Percentiles rank a stretch among this genome's conserved stretches.
Evolutionary conservation across 2,888 invertebrate genomes (phyloP).

Genomic region (Pelosia muscerda): DNA sequence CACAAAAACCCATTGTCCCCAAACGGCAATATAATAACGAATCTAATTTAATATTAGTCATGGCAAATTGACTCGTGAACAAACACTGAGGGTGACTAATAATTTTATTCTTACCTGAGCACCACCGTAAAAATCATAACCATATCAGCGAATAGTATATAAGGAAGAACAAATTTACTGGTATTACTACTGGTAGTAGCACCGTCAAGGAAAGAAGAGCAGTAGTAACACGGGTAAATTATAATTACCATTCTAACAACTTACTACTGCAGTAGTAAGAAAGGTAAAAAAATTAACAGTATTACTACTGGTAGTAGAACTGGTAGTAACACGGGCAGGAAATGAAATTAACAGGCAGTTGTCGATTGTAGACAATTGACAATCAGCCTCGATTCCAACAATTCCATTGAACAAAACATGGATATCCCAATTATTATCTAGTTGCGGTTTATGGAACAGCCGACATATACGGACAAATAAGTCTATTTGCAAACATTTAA

Average conservation of each 20-base stretch:
- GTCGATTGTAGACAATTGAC: conserved; percentile 31
- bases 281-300: too few species aligned
- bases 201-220: too few species aligned
- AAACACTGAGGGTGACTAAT: conserved; percentile 25
- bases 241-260: too few species aligned
- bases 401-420: conserved; percentile 49
- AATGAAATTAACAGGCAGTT: conserved; percentile 8
- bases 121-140: conserved; percentile 32
- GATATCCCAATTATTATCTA: conserved; percentile 65
- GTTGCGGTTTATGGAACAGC: conserved; percentile 50
- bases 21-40: conserved; percentile 12
- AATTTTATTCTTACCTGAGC: conserved; percentile 22
- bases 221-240: too few species aligned
- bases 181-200: too few species aligned
- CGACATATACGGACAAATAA: conserved; percentile 71
- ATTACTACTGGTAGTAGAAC: too few species aligned
- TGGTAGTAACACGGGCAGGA: too few species aligned
- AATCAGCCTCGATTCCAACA: conserved; percentile 47
- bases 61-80: conserved; percentile 35
- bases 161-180: too few species aligned
- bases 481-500: conserved; percentile 81
- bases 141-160: conserved; percentile 39
- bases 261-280: too few species aligned
- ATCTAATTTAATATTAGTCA: conserved; percentile 33
- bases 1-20: conserved; percentile 9